A percentile compares a stretch with the other conserved stretches of the same genome.
Conservation (phyloP, 2,888 invertebrate species). For the Tachina grossa region DNA sequence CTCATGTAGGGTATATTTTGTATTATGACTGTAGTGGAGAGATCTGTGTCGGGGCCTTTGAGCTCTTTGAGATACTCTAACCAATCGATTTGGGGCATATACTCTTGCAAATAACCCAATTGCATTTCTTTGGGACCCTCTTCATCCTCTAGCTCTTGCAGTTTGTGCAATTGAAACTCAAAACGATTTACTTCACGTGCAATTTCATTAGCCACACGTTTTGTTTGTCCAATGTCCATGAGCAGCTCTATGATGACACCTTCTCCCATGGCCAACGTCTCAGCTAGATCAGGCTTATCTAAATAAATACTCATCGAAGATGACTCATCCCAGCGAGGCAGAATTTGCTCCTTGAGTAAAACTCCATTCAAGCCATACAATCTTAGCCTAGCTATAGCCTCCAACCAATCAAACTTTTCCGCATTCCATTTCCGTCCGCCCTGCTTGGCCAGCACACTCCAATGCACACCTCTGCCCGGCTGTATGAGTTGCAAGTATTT, state of each 20-base stretch:
- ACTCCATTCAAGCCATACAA: conserved; percentile 79
- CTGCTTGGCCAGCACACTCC: conserved; percentile 73
- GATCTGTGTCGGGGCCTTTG: conserved; percentile 73
- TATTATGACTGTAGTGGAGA: conserved; percentile 78
- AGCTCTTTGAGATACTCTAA: conserved; percentile 75
- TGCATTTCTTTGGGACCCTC: conserved; percentile 80
- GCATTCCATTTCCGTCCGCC: conserved; percentile 76
- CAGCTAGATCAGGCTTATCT: conserved; percentile 78
- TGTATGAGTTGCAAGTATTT: conserved; percentile 77
- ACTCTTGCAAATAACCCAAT: conserved; percentile 77
- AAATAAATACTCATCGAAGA: conserved; percentile 77
- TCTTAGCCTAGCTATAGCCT: conserved; percentile 77
- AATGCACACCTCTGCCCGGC: conserved; percentile 73
- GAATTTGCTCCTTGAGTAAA: conserved; percentile 78
- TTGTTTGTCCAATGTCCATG: conserved; percentile 78
- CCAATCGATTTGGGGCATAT: conserved; percentile 79
- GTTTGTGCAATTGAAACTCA: conserved; percentile 77
- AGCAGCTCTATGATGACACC: conserved; percentile 78
- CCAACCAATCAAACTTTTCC: conserved; percentile 77
- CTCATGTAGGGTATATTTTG: conserved; percentile 79
- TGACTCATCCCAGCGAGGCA: conserved; percentile 81
- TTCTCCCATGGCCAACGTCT: conserved; percentile 77
- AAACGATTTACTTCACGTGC: conserved; percentile 77
- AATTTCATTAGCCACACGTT: conserved; percentile 77
- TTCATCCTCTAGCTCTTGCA: conserved; percentile 77